These are phyloP conservation scores for Melanostoma scalare DNA, from an alignment of 2,888 invertebrate species.

Conservation along the genomic window DNA sequence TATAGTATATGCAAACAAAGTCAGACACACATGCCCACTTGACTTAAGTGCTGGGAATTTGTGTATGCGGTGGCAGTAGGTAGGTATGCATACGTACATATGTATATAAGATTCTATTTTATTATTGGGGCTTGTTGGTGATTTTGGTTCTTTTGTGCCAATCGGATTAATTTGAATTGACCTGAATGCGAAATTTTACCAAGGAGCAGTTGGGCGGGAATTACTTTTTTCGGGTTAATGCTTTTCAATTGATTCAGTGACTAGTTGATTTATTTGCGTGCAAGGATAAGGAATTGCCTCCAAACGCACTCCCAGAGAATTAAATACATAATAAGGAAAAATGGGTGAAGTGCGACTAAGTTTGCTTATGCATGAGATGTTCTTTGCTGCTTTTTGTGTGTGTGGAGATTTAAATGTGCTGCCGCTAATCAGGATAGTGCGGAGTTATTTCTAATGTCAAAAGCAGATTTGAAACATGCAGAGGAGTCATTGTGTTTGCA, in stretches of 20 bases:
- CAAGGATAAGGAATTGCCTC: slow-evolving; percentile 15
- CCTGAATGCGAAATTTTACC: slow-evolving; percentile 45
- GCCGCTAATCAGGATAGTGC: background rate
- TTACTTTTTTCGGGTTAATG: slow-evolving; percentile 53
- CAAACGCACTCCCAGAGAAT: background rate
- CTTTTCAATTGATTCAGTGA: slow-evolving; percentile 41
- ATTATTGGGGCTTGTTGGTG: slow-evolving; percentile 32
- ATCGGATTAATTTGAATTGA: slow-evolving; percentile 63
- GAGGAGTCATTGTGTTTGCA: background rate
- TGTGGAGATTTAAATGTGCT: background rate
- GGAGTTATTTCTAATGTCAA: slow-evolving; percentile 16
- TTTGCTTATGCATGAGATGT: background rate
- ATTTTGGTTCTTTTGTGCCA: slow-evolving; percentile 38
- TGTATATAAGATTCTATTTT: slow-evolving; percentile 20
- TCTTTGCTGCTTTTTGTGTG: background rate
- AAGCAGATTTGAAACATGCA: background rate
- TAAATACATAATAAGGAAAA: background rate
- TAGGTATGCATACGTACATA: too few species aligned
- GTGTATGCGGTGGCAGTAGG: background rate
- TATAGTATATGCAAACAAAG: slow-evolving; percentile 49
- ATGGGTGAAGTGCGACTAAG: slow-evolving; percentile 29
- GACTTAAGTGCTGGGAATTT: slow-evolving; percentile 23
- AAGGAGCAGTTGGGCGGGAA: background rate
- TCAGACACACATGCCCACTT: slow-evolving; percentile 38
- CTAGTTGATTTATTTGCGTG: slow-evolving; percentile 42